These are phyloP conservation scores for Rhynchotus rufescens DNA, from an alignment of 2,797 vertebrate species.

Conservation along the genomic window DNA sequence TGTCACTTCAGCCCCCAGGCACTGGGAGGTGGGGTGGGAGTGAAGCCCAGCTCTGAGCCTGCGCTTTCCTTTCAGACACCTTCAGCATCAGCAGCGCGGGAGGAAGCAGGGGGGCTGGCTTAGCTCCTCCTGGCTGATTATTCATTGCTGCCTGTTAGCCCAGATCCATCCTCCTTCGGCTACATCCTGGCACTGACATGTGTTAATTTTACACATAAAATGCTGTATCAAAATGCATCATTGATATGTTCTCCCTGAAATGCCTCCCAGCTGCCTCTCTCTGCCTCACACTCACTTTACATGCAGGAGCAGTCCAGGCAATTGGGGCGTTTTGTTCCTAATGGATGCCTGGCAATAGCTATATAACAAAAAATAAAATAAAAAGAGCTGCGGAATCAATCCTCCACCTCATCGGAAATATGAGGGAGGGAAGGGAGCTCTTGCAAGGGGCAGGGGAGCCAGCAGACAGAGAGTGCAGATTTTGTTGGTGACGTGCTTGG, in stretches of 20 bases:
- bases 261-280: background rate
- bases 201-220: slow-evolving; percentile 55
- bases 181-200: slow-evolving; percentile 1
- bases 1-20: background rate
- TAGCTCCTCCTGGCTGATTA: slow-evolving; percentile 55
- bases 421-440: background rate
- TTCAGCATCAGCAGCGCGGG: slow-evolving; percentile 37
- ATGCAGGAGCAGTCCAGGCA: background rate
- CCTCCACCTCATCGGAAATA: background rate
- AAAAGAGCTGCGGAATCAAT: background rate
- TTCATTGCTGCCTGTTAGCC: slow-evolving; percentile 25
- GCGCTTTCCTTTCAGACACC: slow-evolving; percentile 3
- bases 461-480: background rate
- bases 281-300: rapidly evolving
- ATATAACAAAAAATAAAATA: background rate
- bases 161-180: background rate
- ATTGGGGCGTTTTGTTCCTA: background rate
- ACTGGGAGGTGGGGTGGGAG: background rate
- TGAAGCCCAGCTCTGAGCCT: background rate
- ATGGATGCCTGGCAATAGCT: background rate
- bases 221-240: slow-evolving; percentile 29
- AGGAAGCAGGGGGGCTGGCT: background rate
- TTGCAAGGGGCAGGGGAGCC: background rate
- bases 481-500: background rate
- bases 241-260: background rate